These are phyloP conservation scores for Apteryx owenii DNA, from an alignment of 2,113 vertebrate species.

Conservation along the genomic window DNA sequence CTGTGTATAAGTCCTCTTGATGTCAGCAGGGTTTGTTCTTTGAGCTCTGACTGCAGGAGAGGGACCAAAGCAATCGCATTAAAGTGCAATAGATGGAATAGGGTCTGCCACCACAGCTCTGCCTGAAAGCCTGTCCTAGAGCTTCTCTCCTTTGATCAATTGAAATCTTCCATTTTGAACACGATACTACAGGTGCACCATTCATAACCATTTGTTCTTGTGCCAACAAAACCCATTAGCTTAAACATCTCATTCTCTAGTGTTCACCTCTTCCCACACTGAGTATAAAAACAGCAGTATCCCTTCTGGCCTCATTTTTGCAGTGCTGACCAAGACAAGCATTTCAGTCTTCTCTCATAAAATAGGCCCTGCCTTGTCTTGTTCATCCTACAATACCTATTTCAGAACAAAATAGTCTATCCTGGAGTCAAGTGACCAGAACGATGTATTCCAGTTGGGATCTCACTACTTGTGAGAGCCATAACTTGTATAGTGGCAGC, in stretches of 20 bases:
- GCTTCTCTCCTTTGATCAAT: neutral
- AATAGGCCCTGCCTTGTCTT: neutral
- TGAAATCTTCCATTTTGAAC: neutral
- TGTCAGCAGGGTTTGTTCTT: neutral
- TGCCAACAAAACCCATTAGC: neutral
- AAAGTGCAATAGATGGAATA: neutral
- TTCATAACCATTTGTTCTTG: neutral
- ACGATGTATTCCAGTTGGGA: neutral
- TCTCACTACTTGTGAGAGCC: neutral
- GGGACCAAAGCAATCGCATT: neutral
- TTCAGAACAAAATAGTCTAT: neutral
- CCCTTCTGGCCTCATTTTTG: neutral
- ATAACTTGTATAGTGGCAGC: neutral
- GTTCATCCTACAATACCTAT: neutral
- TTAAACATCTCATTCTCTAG: neutral
- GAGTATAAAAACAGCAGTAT: neutral
- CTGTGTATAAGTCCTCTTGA: neutral
- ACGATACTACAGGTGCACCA: neutral
- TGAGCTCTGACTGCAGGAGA: neutral
- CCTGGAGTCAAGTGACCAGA: neutral
- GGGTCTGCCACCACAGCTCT: neutral
- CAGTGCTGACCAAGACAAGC: neutral
- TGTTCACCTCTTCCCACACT: neutral
- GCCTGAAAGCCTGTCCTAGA: neutral
- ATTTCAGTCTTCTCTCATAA: neutral